These are phyloP conservation scores for Diachasmimorpha longicaudata DNA, from an alignment of 1,140 invertebrate species.

Conservation along the genomic window DNA sequence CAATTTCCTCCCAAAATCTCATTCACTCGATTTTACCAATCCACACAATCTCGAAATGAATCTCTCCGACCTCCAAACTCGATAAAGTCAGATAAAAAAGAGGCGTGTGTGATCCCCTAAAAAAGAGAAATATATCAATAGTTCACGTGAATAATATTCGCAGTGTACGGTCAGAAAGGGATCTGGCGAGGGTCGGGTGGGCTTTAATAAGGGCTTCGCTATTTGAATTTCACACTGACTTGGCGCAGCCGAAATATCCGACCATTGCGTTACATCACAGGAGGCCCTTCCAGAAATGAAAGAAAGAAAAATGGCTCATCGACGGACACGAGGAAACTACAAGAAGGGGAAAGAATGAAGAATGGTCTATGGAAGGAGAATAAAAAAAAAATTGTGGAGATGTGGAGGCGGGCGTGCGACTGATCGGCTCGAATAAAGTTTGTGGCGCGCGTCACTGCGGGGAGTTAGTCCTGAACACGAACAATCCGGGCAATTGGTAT, in stretches of 20 bases:
- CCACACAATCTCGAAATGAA: background rate
- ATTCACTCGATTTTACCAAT: background rate
- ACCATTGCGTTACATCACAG: background rate
- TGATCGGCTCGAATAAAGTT: constrained; percentile 49
- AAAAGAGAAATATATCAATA: constrained; percentile 15
- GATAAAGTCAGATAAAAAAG: constrained; percentile 31
- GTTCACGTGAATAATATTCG: constrained; percentile 20
- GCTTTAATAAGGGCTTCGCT: constrained; percentile 61
- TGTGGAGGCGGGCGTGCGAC: constrained; percentile 41
- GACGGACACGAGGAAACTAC: background rate
- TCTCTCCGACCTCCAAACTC: background rate
- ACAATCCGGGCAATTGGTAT: background rate
- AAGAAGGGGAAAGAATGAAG: constrained; percentile 35
- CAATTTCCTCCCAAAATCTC: background rate
- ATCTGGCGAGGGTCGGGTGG: constrained; percentile 41
- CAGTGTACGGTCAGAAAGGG: constrained; percentile 3
- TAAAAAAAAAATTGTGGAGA: constrained; percentile 42
- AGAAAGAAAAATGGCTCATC: constrained; percentile 17
- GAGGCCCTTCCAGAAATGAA: background rate
- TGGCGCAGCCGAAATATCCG: background rate
- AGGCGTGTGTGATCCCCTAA: constrained; percentile 2
- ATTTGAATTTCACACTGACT: constrained; percentile 59
- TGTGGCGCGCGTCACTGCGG: constrained; percentile 19
- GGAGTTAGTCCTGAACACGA: background rate
- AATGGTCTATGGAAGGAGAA: constrained; percentile 34